These are phyloP conservation scores for Sebastes schlegelii DNA, from an alignment of 2,113 vertebrate species.

Conservation along the genomic window DNA sequence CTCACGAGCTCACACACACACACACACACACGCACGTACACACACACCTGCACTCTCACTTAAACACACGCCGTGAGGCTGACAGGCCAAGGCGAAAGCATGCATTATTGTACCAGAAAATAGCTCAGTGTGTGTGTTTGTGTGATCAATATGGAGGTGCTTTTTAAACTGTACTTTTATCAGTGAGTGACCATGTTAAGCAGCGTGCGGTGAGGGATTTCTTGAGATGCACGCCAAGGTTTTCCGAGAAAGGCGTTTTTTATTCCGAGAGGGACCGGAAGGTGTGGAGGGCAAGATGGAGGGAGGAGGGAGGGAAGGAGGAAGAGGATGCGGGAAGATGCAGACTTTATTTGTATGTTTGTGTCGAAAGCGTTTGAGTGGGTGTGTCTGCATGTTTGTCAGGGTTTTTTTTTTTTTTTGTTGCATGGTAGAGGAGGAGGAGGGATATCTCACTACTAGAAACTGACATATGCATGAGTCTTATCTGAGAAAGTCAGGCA, in stretches of 20 bases:
- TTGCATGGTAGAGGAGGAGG: neutral
- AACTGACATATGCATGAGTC: neutral
- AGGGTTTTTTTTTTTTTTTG: neutral
- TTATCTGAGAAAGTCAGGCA: neutral
- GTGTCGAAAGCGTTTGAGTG: conserved; percentile 31
- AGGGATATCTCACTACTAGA: neutral
- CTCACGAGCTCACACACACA: neutral
- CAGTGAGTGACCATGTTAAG: conserved; percentile 45
- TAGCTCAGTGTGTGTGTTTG: conserved; percentile 45
- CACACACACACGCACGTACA: conserved; percentile 19
- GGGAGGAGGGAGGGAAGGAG: conserved; percentile 15
- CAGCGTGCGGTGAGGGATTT: conserved; percentile 46
- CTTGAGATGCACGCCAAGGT: conserved; percentile 51
- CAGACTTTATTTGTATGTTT: conserved; percentile 55
- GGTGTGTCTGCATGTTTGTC: conserved; percentile 40
- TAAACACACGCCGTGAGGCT: conserved; percentile 45
- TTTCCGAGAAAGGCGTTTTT: conserved; percentile 51
- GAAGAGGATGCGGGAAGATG: conserved; percentile 1
- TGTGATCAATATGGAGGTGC: conserved; percentile 67
- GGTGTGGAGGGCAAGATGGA: conserved; percentile 48
- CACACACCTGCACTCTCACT: conserved; percentile 36
- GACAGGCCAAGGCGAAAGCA: conserved; percentile 51
- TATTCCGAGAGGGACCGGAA: conserved; percentile 49
- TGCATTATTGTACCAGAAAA: conserved; percentile 64
- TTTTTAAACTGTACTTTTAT: conserved; percentile 61